A percentile compares a stretch with the other conserved stretches of the same genome.
Evolutionary conservation across 2,888 invertebrate species (phyloP).

Genomic region (Cyaniris semiargus): DNA sequence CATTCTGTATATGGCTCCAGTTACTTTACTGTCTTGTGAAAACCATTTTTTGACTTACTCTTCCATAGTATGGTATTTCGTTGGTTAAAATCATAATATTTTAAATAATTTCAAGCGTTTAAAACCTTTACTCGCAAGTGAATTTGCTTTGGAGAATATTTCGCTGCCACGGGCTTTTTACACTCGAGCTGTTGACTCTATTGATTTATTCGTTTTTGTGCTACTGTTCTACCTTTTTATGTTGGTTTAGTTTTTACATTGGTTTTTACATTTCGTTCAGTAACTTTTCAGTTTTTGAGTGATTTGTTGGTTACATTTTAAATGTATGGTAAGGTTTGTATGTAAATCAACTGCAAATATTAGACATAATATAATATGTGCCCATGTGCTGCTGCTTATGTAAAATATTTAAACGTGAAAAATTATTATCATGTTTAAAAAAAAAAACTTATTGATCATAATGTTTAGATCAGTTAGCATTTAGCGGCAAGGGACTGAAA

Average conservation of each 20-base stretch:
- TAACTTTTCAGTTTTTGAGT: not conserved
- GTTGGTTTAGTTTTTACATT: not conserved
- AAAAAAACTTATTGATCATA: too few relatives aligned
- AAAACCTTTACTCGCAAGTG: not conserved
- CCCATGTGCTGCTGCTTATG: too few relatives aligned
- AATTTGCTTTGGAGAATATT: constrained; percentile 17
- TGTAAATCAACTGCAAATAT: too few relatives aligned
- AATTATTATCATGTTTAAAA: too few relatives aligned
- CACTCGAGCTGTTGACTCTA: not conserved
- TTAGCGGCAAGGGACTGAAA: too few relatives aligned
- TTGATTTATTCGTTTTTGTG: not conserved
- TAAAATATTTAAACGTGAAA: too few relatives aligned
- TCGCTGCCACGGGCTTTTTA: constrained; percentile 6
- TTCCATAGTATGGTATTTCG: not conserved
- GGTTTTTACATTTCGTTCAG: not conserved
- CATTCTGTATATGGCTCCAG: too few relatives aligned
- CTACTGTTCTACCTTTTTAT: not conserved
- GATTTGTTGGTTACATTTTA: not conserved
- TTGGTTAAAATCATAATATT: not conserved
- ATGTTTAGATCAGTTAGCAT: too few relatives aligned
- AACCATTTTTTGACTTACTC: too few relatives aligned
- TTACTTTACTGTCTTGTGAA: too few relatives aligned
- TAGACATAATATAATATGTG: too few relatives aligned
- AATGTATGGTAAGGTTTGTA: too few relatives aligned
- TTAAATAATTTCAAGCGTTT: not conserved